Percentiles rank a stretch among this genome's conserved stretches.
Evolutionary conservation across 92 coral and sea anemone species (phyloP).

Genomic region (Pocillopora grandis): DNA sequence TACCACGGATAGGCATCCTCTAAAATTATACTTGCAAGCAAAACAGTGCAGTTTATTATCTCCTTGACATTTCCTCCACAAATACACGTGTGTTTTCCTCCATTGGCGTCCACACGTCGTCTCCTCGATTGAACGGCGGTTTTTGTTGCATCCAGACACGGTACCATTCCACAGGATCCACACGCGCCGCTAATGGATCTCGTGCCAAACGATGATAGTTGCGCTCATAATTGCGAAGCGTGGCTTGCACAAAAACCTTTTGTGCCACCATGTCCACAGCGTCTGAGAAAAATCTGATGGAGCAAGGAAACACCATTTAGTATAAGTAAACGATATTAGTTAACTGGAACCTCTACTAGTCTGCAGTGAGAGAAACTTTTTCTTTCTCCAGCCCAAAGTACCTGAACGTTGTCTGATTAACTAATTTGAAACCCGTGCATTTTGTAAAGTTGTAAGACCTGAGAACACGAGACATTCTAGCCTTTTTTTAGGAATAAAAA

Average conservation of each 20-base stretch:
- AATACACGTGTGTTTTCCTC: conserved; percentile 66
- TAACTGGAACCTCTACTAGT: too few species aligned
- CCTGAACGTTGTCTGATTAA: too few species aligned
- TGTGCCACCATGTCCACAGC: conserved; percentile 64
- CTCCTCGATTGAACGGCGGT: conserved; percentile 77
- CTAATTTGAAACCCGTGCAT: too few species aligned
- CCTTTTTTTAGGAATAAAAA: too few species aligned
- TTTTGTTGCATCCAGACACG: conserved; percentile 2
- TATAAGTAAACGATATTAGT: too few species aligned
- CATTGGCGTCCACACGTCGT: conserved; percentile 83
- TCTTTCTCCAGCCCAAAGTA: too few species aligned
- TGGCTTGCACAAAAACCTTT: conserved; percentile 11
- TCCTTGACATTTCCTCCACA: conserved; percentile 36
- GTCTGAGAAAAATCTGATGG: conserved; percentile 50
- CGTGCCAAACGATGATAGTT: conserved; percentile 28
- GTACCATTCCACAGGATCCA: conserved; percentile 10
- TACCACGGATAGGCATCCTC: too few species aligned
- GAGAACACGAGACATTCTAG: too few species aligned
- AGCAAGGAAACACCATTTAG: not conserved
- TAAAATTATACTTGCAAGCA: too few species aligned
- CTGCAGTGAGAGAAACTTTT: too few species aligned
- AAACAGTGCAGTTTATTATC: not conserved
- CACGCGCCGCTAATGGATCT: conserved; percentile 28
- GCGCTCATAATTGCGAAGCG: conserved; percentile 39
- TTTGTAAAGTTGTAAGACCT: too few species aligned